Base-by-base conservation (phyloP, 2,888 invertebrate species). In the Morpho achilles region DNA sequence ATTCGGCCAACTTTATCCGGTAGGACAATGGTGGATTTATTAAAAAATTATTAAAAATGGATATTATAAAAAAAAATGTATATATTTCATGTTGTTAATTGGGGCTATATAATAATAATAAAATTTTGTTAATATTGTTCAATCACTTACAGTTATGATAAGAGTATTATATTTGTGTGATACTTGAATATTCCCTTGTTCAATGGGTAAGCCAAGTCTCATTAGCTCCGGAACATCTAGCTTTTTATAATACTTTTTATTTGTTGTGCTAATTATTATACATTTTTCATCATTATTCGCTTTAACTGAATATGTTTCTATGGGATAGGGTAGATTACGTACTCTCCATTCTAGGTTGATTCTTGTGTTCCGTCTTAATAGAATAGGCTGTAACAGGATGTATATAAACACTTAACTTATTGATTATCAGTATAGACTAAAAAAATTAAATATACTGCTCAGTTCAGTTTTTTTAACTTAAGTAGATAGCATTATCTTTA, bases 181-280 rank as follows among this genome's bases (percentile, higher is more conserved):
- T 66, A 93, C 92, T 49, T 93, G 91, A 65, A 96, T 91, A 71
- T 92, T 93, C 1, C 91, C 88, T 74, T 96, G 94, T 50, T 92
- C 91, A 32, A 94, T 91, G 8, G 84, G 77, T 53, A 95, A 68
- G 58, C 92, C 92, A 22, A 94, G 90, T 68, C 96, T 91, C 60
- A 93, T 91, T 50, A 96, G 79, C 73, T 96, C 96, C 8, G 95
- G 95, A 40, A 96, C 85, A 43, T 79, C 72, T 8, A 96, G 84
- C 67, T 93, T 93, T 73, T 96, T 96, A 71, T 91, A 96, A 81
- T 96, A 96, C 68, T 96, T 96, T 74, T 96, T 96, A 78, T 96
- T 96, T 4, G 91, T 93, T 8, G 96, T 96, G 59, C 94, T 91
- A 4, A 96, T 92, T 32, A 93, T 84, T 55, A 96, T 92, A 59